These are phyloP conservation scores for Tupaia chinensis DNA, from an alignment of 2,113 vertebrate species.

Conservation along the genomic window DNA sequence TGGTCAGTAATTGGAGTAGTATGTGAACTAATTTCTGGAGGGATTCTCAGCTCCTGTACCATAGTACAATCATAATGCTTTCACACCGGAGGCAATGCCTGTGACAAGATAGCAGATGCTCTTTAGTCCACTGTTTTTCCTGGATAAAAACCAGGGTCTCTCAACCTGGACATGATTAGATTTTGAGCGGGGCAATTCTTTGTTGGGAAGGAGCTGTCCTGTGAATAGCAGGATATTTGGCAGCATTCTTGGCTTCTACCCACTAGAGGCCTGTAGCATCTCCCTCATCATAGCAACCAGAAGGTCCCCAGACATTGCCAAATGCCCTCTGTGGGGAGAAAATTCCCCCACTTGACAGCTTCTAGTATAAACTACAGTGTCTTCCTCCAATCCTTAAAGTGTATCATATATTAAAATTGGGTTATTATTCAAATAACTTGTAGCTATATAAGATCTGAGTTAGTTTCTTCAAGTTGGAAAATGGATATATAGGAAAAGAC, in stretches of 20 bases:
- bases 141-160: not conserved
- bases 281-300: not conserved
- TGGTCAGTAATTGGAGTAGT: not conserved
- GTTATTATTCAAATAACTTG: not conserved
- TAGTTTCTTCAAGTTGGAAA: not conserved
- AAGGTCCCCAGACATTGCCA: not conserved
- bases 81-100: constrained; percentile 27
- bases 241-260: not conserved
- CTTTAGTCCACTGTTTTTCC: constrained; percentile 2
- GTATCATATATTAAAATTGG: constrained; percentile 15
- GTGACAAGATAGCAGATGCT: not conserved
- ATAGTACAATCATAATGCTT: constrained; percentile 47
- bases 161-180: not conserved
- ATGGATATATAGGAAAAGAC: not conserved
- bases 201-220: not conserved
- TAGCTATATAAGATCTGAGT: not conserved
- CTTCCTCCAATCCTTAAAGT: not conserved
- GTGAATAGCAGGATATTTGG: not conserved
- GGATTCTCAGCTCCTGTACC: not conserved
- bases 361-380: not conserved
- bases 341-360: not conserved
- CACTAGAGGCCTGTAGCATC: not conserved
- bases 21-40: not conserved
- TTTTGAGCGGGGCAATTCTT: not conserved
- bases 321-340: not conserved